These are phyloP conservation scores for Solen grandis DNA, from an alignment of 1,140 invertebrate genomes.

Conservation along the genomic window DNA sequence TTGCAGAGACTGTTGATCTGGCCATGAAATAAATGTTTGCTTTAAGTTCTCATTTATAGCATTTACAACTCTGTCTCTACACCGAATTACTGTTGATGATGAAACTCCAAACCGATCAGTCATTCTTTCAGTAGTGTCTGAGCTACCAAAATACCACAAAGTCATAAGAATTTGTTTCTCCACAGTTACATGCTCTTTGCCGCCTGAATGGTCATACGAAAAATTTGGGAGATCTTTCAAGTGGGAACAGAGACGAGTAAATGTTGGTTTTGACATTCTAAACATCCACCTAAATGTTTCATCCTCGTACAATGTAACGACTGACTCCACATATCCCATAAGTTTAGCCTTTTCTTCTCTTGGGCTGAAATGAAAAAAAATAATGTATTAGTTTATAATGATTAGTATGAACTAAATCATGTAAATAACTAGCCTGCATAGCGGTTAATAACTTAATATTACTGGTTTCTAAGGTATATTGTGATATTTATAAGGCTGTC, in stretches of 20 bases:
- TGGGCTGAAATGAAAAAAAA: constrained; percentile 28
- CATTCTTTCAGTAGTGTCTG: background rate
- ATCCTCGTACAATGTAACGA: constrained; percentile 34
- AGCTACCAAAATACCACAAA: constrained; percentile 16
- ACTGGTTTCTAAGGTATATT: too few species aligned
- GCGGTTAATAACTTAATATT: too few species aligned
- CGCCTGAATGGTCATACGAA: constrained; percentile 26
- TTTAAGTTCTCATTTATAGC: constrained; percentile 32
- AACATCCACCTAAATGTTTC: constrained; percentile 28
- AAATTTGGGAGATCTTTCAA: constrained; percentile 35
- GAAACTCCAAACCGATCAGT: constrained; percentile 12
- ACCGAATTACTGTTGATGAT: constrained; percentile 31
- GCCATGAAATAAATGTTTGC: constrained; percentile 29
- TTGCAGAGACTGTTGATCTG: constrained; percentile 22
- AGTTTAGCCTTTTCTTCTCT: constrained; percentile 21
- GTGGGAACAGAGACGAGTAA: constrained; percentile 21
- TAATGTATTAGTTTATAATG: constrained; percentile 26
- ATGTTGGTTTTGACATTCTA: constrained; percentile 39
- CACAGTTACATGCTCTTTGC: constrained; percentile 26
- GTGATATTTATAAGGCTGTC: too few species aligned
- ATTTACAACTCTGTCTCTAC: constrained; percentile 28
- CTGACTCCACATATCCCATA: constrained; percentile 36
- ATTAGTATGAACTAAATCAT: too few species aligned
- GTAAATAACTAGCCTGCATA: too few species aligned
- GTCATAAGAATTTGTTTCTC: constrained; percentile 23